A percentile compares a stretch with the other conserved stretches of the same genome.
Evolutionary conservation across 2,113 vertebrate genomes (phyloP).

Genomic region (Syngnathus scovelli): DNA sequence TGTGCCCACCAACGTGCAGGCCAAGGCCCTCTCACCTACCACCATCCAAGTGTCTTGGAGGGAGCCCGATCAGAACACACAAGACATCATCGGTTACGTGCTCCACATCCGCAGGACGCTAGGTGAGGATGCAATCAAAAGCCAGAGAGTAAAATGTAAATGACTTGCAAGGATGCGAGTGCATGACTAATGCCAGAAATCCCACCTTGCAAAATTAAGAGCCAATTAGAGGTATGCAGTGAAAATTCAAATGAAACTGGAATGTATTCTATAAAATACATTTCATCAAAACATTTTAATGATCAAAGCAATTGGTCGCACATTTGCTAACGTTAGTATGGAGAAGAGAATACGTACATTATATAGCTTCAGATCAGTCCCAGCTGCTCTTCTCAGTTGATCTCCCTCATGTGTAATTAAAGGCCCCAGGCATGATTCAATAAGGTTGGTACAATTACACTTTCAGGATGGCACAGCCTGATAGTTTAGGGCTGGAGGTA

Average conservation of each 20-base stretch:
- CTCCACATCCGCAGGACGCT: slow-evolving; percentile 88
- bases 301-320: background rate
- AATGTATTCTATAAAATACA: too few species aligned
- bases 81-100: slow-evolving; percentile 96
- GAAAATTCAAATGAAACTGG: too few species aligned
- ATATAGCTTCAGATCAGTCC: background rate
- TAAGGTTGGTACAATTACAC: slow-evolving; percentile 61
- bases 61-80: slow-evolving; percentile 84
- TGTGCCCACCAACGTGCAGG: slow-evolving; percentile 77
- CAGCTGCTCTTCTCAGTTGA: slow-evolving; percentile 28
- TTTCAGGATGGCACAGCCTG: slow-evolving; percentile 36
- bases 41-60: slow-evolving; percentile 91
- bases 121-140: slow-evolving; percentile 61
- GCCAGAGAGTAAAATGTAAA: background rate
- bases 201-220: background rate
- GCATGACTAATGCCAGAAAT: background rate
- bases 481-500: slow-evolving; percentile 32
- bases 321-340: background rate
- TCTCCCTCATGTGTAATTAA: slow-evolving; percentile 57
- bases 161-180: background rate
- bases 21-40: slow-evolving; percentile 80
- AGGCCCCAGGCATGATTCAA: slow-evolving; percentile 40
- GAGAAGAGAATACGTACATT: background rate
- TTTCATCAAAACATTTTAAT: background rate
- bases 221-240: background rate